Percentiles rank a stretch among this genome's conserved stretches.
These are phyloP conservation scores for Dendrocincla fuliginosa DNA, from an alignment of 2,797 vertebrate genomes.

Conservation along the genomic window DNA sequence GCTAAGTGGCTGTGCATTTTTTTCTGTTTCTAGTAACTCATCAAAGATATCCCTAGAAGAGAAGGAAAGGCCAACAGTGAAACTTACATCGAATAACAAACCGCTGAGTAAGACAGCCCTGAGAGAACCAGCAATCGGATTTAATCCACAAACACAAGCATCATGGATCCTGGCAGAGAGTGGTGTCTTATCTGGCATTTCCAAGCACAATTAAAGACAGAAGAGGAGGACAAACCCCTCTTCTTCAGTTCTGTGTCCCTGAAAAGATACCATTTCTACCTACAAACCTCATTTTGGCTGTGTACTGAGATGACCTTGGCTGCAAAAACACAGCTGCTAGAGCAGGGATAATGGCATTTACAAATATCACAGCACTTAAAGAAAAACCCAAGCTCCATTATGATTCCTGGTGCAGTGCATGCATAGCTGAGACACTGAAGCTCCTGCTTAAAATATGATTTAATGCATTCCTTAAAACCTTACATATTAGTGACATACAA, in stretches of 20 bases:
- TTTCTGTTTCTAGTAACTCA: slow-evolving; percentile 92
- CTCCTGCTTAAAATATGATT: not conserved
- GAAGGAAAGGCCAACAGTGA: not conserved
- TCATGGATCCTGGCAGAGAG: not conserved
- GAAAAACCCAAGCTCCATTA: not conserved
- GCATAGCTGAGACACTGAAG: not conserved
- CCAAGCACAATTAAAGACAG: not conserved
- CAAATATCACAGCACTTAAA: not conserved
- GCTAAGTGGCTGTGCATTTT: slow-evolving; percentile 72
- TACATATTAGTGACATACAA: not conserved
- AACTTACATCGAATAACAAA: not conserved
- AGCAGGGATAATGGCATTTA: not conserved
- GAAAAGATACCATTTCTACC: not conserved
- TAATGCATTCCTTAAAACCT: not conserved
- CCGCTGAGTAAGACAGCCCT: not conserved
- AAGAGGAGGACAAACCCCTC: not conserved
- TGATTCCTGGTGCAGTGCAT: not conserved
- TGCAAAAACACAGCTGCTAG: not conserved
- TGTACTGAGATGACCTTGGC: not conserved
- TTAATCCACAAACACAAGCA: not conserved
- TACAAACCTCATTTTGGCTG: not conserved
- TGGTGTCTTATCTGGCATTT: not conserved
- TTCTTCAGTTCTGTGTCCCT: not conserved
- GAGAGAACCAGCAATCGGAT: not conserved
- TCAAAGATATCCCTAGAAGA: slow-evolving; percentile 91